Evolutionary conservation across 64 coral and sea anemone genomes (phyloP).

Genomic region (Acropora tenuis): DNA sequence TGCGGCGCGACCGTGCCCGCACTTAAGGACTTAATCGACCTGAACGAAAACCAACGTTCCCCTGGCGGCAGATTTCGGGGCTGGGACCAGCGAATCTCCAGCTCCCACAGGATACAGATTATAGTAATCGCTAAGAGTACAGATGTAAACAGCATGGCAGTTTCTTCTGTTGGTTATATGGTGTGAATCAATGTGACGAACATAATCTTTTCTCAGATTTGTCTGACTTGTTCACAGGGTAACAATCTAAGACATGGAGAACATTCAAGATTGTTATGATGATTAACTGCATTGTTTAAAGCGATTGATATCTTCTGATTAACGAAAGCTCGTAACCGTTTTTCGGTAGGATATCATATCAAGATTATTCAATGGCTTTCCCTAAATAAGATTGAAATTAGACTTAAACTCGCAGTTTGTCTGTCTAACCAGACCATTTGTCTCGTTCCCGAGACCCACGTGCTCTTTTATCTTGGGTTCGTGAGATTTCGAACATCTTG

Average conservation of each 20-base stretch:
- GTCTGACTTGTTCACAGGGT: background rate
- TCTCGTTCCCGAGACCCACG: no score
- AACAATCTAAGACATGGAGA: background rate
- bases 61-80: background rate
- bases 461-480: no score
- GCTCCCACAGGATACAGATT: background rate
- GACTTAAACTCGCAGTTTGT: no score
- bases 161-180: no score
- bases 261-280: background rate
- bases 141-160: background rate
- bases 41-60: constrained; percentile 3
- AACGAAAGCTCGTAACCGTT: no score
- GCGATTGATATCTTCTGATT: no score
- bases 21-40: background rate
- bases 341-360: no score
- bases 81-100: background rate
- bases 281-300: background rate
- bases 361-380: no score
- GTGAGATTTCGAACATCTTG: no score
- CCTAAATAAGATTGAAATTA: no score
- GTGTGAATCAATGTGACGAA: no score
- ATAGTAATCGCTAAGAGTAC: background rate
- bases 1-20: background rate
- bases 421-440: no score
- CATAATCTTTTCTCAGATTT: background rate